phyloP scores from a whole-genome alignment of 2,888 invertebrate genomes.

The Petrolisthes cinctipes region DNA sequence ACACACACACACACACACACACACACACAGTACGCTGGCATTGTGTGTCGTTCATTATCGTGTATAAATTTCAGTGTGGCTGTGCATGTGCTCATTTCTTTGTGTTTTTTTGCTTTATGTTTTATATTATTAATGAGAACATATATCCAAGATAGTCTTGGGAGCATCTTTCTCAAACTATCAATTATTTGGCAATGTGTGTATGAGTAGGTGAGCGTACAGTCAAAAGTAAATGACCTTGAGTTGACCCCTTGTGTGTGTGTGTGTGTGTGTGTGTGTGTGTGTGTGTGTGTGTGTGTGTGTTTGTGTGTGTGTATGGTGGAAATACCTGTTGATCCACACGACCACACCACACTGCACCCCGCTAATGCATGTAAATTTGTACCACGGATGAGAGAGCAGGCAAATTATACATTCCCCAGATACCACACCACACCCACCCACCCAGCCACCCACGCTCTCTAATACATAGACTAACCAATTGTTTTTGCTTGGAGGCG shows the following conservation, averaged over 20 bases:
- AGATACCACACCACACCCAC: background rate
- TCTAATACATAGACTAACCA: background rate
- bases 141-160: too few relatives aligned
- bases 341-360: too few relatives aligned
- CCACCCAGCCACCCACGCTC: constrained; percentile 2
- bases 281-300: constrained; percentile 39
- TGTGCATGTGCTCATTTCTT: background rate
- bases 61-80: background rate
- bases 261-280: constrained; percentile 36
- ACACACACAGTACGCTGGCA: background rate
- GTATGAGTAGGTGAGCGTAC: background rate
- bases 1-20: constrained; percentile 10
- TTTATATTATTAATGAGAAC: too few relatives aligned
- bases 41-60: background rate
- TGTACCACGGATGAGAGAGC: background rate
- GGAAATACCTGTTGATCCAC: background rate
- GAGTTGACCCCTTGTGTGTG: background rate
- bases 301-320: constrained; percentile 30
- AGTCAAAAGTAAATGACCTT: background rate
- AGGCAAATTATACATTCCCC: too few relatives aligned
- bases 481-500: background rate
- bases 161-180: background rate
- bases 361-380: background rate
- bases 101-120: background rate
- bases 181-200: background rate